Evolutionary conservation across 2,797 vertebrate genomes (phyloP), one percentile per base, ranked within the genome.

Genomic region (Onychomys leucogaster): DNA sequence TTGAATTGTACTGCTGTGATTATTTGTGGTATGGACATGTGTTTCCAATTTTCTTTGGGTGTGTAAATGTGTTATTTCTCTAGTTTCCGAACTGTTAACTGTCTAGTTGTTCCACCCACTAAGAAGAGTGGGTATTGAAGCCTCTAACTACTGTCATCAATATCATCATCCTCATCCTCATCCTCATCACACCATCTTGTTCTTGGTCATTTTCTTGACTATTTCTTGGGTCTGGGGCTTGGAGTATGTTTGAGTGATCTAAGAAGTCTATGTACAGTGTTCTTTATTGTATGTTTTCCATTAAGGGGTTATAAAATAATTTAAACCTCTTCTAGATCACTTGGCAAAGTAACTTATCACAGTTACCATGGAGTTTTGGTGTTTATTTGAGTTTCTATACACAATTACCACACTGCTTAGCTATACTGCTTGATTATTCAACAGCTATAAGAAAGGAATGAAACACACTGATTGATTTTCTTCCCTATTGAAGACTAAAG

Each of bases 221-320:
- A 59, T 59, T 59, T 37, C 69, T 75, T 88, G 52, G 27, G 14
- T 49, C 32, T 17, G 2, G 17, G 25, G 27, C 37, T 77, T 90
- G 73, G 43, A 49, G 52, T 52, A 1, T 71, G 65, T 81, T 57
- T 94, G 25, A 21, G 4, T 6, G 6, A 94, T 25, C 29, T 27
- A 83, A 87, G 63, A 86, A 69, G 90, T 89, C 29, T 89, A 34
- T 91, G 2, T 89, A 93, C 87, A 55, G 83, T 57, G 83, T 91
- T 86, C 9, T 82, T 77, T 71, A 85, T 29, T 89, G 5, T n/a
- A 46, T 65, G 17, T 21, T 90, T 94, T 94, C 23, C 52, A 93
- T 94, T 96, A 52, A 94, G 2, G 82, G 75, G 55, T 63, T 86
- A 84, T 89, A 52, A 83, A 88, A 81, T 76, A 89, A 65, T 61